Percentiles rank a stretch among this genome's conserved stretches.
Evolutionary conservation across 2,113 vertebrate genomes (phyloP).

Genomic region (Elephas maximus): DNA sequence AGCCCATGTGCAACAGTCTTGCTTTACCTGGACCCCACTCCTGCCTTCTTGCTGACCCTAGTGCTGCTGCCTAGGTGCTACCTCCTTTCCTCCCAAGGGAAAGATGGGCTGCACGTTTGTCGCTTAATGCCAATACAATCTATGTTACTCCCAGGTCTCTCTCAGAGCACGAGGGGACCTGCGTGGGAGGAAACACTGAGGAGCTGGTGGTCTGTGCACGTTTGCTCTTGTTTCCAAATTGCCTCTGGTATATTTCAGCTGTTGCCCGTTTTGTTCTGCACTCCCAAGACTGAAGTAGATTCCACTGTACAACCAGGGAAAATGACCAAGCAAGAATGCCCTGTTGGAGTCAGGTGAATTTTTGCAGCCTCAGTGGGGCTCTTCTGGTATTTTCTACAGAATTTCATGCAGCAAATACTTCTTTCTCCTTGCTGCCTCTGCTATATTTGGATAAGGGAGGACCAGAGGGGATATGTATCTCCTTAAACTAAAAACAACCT

Average conservation of each 20-base stretch:
- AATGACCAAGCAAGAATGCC: conserved; percentile 13
- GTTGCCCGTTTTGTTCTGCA: neutral
- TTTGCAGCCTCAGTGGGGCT: conserved; percentile 14
- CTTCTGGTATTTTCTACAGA: conserved; percentile 34
- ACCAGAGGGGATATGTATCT: conserved; percentile 16
- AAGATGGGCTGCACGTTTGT: neutral
- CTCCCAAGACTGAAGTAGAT: neutral
- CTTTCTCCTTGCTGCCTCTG: conserved; percentile 52
- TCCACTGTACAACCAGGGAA: neutral
- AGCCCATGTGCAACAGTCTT: neutral
- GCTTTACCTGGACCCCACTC: neutral
- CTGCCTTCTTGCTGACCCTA: neutral
- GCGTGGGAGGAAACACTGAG: neutral
- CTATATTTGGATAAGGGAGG: conserved; percentile 30
- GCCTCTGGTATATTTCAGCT: neutral
- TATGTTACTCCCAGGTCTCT: neutral
- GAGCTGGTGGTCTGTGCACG: neutral
- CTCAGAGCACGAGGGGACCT: conserved; percentile 15
- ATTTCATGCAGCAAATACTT: conserved; percentile 48
- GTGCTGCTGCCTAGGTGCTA: neutral
- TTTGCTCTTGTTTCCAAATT: conserved; percentile 41
- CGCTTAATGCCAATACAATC: conserved; percentile 42
- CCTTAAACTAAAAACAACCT: conserved; percentile 19
- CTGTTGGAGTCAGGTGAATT: conserved; percentile 6
- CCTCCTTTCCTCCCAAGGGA: neutral